Evolutionary conservation across 64 coral and sea anemone genomes (phyloP).

Genomic region (Acropora yongei): DNA sequence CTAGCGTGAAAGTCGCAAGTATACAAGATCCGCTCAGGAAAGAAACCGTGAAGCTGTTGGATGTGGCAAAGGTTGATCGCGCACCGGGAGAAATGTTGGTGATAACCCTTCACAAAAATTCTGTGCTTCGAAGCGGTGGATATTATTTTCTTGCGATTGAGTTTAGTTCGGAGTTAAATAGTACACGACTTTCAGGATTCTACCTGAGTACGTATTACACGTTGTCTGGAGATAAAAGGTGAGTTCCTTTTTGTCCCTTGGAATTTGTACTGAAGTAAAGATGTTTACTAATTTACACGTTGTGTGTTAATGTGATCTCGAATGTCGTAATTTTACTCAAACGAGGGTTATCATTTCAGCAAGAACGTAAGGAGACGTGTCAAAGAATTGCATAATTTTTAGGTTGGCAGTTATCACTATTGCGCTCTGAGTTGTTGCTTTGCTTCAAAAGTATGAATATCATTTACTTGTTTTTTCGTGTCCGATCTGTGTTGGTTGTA

Average conservation of each 20-base stretch:
- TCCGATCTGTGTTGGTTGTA: too few species aligned
- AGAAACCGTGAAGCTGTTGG: neutral
- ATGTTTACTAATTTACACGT: neutral
- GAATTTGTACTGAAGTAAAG: neutral
- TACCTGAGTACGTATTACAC: slow-evolving; percentile 34
- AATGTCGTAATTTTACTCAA: neutral
- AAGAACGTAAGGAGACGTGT: neutral
- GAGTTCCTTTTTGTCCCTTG: neutral
- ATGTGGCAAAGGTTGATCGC: neutral
- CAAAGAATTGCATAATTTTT: too few species aligned
- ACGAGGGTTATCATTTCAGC: neutral
- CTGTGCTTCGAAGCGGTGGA: neutral
- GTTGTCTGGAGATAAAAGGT: slow-evolving; percentile 21
- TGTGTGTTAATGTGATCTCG: too few species aligned
- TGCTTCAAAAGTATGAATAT: too few species aligned
- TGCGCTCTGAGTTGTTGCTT: too few species aligned
- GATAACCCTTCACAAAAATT: neutral
- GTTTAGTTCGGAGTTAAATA: slow-evolving; percentile 23
- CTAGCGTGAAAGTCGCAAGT: neutral
- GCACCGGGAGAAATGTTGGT: slow-evolving; percentile 1
- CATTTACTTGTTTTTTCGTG: too few species aligned
- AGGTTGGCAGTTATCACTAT: too few species aligned
- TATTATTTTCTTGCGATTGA: slow-evolving; percentile 20
- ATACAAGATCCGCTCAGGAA: neutral
- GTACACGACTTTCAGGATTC: slow-evolving; percentile 14